Base-by-base conservation (phyloP, 2,888 invertebrate genomes). In the Oeneis ivallda region DNA sequence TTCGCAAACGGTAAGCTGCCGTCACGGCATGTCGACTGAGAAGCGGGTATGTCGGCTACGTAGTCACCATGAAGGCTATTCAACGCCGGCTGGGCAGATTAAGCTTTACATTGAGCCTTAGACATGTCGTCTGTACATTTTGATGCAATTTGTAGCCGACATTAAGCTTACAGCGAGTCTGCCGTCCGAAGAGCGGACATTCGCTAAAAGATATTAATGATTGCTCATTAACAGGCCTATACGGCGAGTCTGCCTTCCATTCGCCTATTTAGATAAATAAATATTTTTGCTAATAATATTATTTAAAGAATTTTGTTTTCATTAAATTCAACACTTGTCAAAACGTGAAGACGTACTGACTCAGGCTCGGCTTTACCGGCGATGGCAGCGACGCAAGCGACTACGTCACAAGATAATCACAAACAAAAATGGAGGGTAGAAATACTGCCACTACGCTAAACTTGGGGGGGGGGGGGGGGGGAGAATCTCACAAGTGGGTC, bases 331-430 rank as follows among this genome's bases (percentile, higher is more conserved):
- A 41, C 47, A 47, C 47, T 47, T 47, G 7, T 17, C 47, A 47
- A 47, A 47, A 47, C 47, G 17, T 47, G 47, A 47, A 47, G 47
- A 47, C 47, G 47, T 47, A 47, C 47, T 47, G 47, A 9, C 9
- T 47, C 17, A 9, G 4, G 4, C 1, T 47, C 10, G 17, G 1
- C 47, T 47, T 17, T n/a, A 47, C 47, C 47, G 47, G 47, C 47
- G 19, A 47, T 17, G 47, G 17, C 47, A 17, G 47, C 17, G 47
- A 17, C 47, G 17, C 8, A 47, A 9, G 17, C 1, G 9, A 17
- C 47, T 47, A 47, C 47, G 47, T 47, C 17, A 47, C 17, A 9
- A 9, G 41, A 13, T 9, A 41, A 37, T 11, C 1, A 47, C 47
- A 47, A 9, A 9, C 47, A 19, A 47, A 17, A 47, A 8, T 47